phyloP scores from a whole-genome alignment of 2,888 invertebrate genomes.

The Trichopoda pennipes region DNA sequence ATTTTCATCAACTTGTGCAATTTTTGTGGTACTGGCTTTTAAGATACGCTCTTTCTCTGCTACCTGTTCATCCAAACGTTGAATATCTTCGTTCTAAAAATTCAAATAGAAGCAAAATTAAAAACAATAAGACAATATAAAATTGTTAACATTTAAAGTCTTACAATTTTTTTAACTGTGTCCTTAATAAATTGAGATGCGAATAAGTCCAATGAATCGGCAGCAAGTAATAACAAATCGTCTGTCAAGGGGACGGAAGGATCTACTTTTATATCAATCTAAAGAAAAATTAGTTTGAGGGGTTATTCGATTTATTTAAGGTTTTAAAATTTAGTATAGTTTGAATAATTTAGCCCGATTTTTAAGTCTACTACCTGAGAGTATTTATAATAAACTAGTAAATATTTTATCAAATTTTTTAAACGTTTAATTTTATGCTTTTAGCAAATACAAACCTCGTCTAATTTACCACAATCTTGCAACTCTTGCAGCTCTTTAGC shows the following conservation, averaged over 20 bases:
- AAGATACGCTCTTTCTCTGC: conserved; percentile 82
- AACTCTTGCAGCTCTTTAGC: conserved; percentile 82
- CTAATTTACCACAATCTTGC: conserved; percentile 82
- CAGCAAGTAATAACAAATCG: conserved; percentile 84
- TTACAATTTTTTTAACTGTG: conserved; percentile 87
- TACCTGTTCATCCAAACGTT: conserved; percentile 86
- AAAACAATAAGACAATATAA: neutral
- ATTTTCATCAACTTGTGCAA: conserved; percentile 87
- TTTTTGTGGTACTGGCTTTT: conserved; percentile 85
- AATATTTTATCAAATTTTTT: no score
- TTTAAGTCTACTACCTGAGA: no score
- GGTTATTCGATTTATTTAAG: neutral
- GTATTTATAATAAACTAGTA: no score
- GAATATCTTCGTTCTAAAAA: conserved; percentile 86
- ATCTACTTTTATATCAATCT: conserved; percentile 83
- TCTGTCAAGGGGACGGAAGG: conserved; percentile 83
- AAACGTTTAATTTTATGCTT: neutral
- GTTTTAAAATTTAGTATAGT: no score
- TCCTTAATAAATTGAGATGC: conserved; percentile 85
- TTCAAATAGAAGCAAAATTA: neutral
- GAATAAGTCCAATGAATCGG: conserved; percentile 85
- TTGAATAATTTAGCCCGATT: no score
- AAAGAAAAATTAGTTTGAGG: neutral
- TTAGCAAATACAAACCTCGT: conserved; percentile 81
- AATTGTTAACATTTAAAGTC: conserved; percentile 73